These are phyloP conservation scores for Zaprionus bogoriensis DNA, from an alignment of 2,888 invertebrate genomes.

Conservation along the genomic window DNA sequence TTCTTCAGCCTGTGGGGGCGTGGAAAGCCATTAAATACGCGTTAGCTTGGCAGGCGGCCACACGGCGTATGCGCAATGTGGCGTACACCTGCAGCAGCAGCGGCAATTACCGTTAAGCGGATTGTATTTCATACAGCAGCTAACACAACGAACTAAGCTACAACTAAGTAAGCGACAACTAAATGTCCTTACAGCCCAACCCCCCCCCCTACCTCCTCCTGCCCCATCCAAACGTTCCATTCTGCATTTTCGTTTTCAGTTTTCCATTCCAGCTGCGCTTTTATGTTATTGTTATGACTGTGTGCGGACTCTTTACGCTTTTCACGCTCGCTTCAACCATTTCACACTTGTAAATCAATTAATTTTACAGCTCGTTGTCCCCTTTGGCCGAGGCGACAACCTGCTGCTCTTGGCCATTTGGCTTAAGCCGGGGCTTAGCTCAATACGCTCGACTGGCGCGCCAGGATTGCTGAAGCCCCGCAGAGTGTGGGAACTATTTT, in stretches of 20 bases:
- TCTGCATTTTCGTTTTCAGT: slow-evolving; percentile 11
- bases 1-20: slow-evolving; percentile 52
- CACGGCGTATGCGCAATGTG: slow-evolving; percentile 30
- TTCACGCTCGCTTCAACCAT: slow-evolving; percentile 44
- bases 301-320: slow-evolving; percentile 36
- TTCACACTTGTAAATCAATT: slow-evolving; percentile 79
- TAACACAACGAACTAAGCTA: slow-evolving; percentile 42
- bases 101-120: slow-evolving; percentile 78
- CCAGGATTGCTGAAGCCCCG: slow-evolving; percentile 60
- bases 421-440: slow-evolving; percentile 70
- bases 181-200: slow-evolving; percentile 24
- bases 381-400: slow-evolving; percentile 25
- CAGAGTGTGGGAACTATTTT: slow-evolving; percentile 61
- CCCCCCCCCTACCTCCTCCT: too few species aligned
- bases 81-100: slow-evolving; percentile 48
- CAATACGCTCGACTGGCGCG: slow-evolving; percentile 49
- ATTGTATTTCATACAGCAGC: slow-evolving; percentile 58
- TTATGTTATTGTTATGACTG: slow-evolving; percentile 54
- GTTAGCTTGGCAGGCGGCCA: slow-evolving; percentile 23
- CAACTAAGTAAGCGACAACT: slow-evolving; percentile 51
- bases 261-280: slow-evolving; percentile 14
- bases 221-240: too few species aligned
- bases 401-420: slow-evolving; percentile 70
- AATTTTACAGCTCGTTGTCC: slow-evolving; percentile 58
- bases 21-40: slow-evolving; percentile 48